These are phyloP conservation scores for Mellivora capensis DNA, from an alignment of 2,113 vertebrate genomes.

Conservation along the genomic window DNA sequence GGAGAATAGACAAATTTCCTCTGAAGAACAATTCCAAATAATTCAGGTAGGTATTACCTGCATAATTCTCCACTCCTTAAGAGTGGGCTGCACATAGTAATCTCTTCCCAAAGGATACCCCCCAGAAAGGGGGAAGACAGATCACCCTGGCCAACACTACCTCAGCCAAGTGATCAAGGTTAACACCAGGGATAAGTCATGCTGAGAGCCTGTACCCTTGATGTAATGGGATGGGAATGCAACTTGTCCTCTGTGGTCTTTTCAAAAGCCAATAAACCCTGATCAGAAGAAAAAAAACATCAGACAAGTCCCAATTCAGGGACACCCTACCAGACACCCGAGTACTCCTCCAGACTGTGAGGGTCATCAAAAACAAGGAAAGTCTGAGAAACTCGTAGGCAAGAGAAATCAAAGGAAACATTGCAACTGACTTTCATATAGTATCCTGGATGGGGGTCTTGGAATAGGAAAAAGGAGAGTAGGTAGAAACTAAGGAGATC, in stretches of 20 bases:
- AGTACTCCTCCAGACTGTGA: neutral
- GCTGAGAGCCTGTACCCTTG: neutral
- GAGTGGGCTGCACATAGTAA: too few species aligned
- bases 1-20: neutral
- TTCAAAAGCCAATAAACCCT: neutral
- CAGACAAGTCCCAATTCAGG: neutral
- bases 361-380: neutral
- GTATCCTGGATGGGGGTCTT: neutral
- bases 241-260: neutral
- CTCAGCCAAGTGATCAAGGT: neutral
- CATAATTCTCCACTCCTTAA: neutral
- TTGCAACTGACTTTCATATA: neutral
- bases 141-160: neutral
- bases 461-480: neutral
- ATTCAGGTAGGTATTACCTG: neutral
- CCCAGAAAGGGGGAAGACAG: rapidly evolving
- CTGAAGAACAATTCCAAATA: neutral
- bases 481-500: neutral
- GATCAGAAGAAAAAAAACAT: neutral
- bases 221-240: neutral
- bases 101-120: neutral
- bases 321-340: neutral
- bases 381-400: neutral
- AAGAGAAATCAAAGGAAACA: neutral
- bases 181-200: neutral